Percentiles rank a stretch among this genome's conserved stretches.
Conservation (phyloP, 2,113 vertebrate species). For the Neodontobutis hainanensis region DNA sequence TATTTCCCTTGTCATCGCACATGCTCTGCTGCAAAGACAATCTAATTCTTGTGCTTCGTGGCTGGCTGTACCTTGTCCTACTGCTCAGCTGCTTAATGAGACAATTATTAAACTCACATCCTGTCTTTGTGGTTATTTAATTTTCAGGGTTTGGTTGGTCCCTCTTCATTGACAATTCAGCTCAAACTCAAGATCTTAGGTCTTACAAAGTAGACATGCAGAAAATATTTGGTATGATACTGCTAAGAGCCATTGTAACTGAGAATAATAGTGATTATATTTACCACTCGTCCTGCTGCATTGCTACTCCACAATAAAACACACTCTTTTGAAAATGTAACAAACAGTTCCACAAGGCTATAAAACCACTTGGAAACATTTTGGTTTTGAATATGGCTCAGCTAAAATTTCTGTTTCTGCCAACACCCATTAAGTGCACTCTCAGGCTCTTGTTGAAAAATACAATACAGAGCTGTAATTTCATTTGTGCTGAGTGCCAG, state of each 20-base stretch:
- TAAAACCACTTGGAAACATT: neutral
- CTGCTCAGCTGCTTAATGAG: constrained; percentile 36
- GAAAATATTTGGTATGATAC: neutral
- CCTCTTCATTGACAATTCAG: no score
- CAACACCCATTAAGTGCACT: constrained; percentile 5
- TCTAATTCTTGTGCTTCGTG: constrained; percentile 4
- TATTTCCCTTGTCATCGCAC: neutral
- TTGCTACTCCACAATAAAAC: neutral
- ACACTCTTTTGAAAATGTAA: neutral
- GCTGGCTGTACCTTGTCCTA: constrained; percentile 4
- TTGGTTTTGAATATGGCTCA: neutral
- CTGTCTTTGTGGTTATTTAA: constrained; percentile 3
- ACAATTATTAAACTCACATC: constrained; percentile 27
- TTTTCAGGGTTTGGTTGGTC: neutral
- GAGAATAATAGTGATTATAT: neutral
- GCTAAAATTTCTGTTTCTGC: constrained; percentile 12
- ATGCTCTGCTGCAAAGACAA: constrained; percentile 16
- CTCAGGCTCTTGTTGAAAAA: neutral
- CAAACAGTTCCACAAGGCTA: neutral
- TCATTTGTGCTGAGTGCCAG: constrained; percentile 21
- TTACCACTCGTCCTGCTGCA: neutral
- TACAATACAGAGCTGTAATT: constrained; percentile 14
- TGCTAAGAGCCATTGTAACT: neutral
- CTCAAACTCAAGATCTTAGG: neutral
- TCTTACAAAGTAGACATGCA: neutral